A percentile compares a stretch with the other conserved stretches of the same genome.
These are phyloP conservation scores for Trinorchestia longiramus DNA, from an alignment of 1,140 invertebrate genomes.

Conservation along the genomic window DNA sequence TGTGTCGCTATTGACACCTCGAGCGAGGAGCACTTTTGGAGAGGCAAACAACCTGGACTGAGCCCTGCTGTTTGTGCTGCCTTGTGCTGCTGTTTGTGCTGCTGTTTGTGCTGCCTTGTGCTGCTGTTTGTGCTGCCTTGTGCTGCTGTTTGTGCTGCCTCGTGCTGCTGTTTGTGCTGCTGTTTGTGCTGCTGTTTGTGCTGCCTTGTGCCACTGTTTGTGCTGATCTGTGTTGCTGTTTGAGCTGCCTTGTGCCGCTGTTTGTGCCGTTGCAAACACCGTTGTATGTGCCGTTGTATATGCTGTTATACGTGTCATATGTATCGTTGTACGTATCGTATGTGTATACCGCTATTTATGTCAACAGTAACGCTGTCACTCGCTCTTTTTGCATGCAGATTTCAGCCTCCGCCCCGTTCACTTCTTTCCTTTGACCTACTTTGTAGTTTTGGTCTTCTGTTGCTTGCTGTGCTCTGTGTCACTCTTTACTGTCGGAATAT, in stretches of 20 bases:
- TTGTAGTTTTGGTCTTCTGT: too few species aligned
- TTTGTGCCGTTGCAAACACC: neutral
- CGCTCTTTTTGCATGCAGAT: too few species aligned
- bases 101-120: neutral
- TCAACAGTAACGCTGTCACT: neutral
- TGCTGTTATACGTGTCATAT: neutral
- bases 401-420: too few species aligned
- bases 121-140: neutral
- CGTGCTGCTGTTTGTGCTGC: too few species aligned
- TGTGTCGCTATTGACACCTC: constrained; percentile 50
- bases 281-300: neutral
- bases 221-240: neutral
- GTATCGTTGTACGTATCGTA: neutral
- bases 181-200: too few species aligned
- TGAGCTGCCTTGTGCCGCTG: neutral
- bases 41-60: neutral
- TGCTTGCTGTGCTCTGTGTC: too few species aligned
- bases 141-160: neutral
- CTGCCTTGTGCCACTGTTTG: too few species aligned
- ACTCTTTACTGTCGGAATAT: too few species aligned
- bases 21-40: neutral
- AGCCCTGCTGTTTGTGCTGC: neutral
- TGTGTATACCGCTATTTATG: neutral
- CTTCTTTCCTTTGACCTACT: too few species aligned
- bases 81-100: neutral